Evolutionary conservation across 2,888 invertebrate species (phyloP).

Genomic region (Tholera decimalis): DNA sequence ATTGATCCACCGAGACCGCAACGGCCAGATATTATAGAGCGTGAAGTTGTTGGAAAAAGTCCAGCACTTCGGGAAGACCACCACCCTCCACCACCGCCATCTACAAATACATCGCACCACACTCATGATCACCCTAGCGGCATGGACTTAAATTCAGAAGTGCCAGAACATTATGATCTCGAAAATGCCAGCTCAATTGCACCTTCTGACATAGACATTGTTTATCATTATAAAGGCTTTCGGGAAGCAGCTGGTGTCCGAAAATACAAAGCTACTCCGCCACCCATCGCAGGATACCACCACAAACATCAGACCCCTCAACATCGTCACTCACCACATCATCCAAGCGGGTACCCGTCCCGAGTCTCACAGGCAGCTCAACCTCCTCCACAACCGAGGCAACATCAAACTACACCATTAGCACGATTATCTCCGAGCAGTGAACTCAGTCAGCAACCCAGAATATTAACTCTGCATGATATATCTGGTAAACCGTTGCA

Average conservation of each 20-base stretch:
- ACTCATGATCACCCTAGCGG: slow-evolving; percentile 94
- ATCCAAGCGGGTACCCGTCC: slow-evolving; percentile 94
- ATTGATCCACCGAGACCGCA: slow-evolving; percentile 95
- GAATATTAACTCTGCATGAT: slow-evolving; percentile 98
- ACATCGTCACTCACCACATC: slow-evolving; percentile 95
- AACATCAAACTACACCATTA: slow-evolving; percentile 97
- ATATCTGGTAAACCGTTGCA: slow-evolving; percentile 98
- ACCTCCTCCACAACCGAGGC: slow-evolving; percentile 93
- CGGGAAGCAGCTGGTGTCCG: slow-evolving; percentile 96
- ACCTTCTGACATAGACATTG: slow-evolving; percentile 99
- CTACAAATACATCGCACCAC: slow-evolving; percentile 93
- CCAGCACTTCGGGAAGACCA: slow-evolving; percentile 95
- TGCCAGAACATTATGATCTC: slow-evolving; percentile 98
- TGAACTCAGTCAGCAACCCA: slow-evolving; percentile 97
- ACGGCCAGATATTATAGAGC: slow-evolving; percentile 98
- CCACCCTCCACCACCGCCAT: slow-evolving; percentile 95
- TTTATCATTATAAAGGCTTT: slow-evolving; percentile 98
- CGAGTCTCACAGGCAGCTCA: slow-evolving; percentile 94
- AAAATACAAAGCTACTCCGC: slow-evolving; percentile 97
- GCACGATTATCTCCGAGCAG: slow-evolving; percentile 98
- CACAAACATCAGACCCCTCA: slow-evolving; percentile 95
- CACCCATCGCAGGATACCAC: slow-evolving; percentile 94
- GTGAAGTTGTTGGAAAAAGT: slow-evolving; percentile 96
- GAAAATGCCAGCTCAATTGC: slow-evolving; percentile 99
- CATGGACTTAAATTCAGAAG: slow-evolving; percentile 95